phyloP scores from a whole-genome alignment of 1,140 invertebrate genomes.

The Meloidogyne chitwoodi region DNA sequence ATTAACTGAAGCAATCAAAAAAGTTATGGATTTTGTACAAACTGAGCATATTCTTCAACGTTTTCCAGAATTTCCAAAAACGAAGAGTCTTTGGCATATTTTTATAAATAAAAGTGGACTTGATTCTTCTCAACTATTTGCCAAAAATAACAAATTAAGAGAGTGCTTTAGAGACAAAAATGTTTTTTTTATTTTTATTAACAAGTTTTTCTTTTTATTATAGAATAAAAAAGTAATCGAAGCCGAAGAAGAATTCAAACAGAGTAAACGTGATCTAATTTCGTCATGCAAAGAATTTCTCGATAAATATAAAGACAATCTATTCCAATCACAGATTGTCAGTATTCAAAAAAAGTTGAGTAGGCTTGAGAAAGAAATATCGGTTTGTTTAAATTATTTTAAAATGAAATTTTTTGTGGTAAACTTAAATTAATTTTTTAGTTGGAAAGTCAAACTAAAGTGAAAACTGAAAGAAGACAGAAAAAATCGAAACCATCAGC shows the following conservation, averaged over 20 bases:
- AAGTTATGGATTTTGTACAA: not conserved
- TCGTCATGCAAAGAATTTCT: not conserved
- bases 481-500: not conserved
- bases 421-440: not conserved
- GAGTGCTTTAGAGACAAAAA: not conserved
- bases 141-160: not conserved
- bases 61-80: not conserved
- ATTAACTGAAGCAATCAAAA: not conserved
- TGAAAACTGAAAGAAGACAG: not conserved
- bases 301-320: not conserved
- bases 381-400: not conserved
- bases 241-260: not conserved
- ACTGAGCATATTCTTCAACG: not conserved
- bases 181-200: not conserved
- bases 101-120: not conserved
- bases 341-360: not conserved
- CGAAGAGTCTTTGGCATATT: not conserved
- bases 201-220: not conserved
- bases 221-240: not conserved
- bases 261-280: not conserved
- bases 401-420: too few relatives aligned
- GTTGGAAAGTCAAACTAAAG: not conserved
- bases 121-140: not conserved
- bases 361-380: not conserved
- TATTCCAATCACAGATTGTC: not conserved